Evolutionary conservation across 2,888 invertebrate genomes (phyloP).

Genomic region (Ormyrus pomaceus): DNA sequence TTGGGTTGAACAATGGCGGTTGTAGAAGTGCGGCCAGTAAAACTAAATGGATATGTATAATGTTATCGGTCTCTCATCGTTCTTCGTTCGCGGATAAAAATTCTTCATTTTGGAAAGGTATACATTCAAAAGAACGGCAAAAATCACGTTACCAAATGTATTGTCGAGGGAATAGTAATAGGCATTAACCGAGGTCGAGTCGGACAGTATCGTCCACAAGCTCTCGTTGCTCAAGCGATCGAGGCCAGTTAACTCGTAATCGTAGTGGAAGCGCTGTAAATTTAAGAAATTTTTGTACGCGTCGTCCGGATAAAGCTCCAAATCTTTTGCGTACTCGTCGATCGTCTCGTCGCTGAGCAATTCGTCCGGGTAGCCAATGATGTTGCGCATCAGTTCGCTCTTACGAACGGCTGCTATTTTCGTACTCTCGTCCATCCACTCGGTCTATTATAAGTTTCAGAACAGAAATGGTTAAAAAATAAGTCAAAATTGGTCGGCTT

Average conservation of each 20-base stretch:
- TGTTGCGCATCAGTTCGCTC: conserved; percentile 15
- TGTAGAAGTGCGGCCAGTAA: conserved; percentile 95
- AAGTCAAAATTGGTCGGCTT: not conserved
- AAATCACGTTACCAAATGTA: conserved; percentile 22
- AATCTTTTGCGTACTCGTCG: not conserved
- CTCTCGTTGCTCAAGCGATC: not conserved
- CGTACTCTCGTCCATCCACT: conserved; percentile 17
- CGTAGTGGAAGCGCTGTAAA: conserved; percentile 25
- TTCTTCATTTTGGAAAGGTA: too few relatives aligned
- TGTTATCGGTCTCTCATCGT: too few relatives aligned
- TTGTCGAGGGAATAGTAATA: conserved; percentile 1
- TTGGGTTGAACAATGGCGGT: conserved; percentile 91
- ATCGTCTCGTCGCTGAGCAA: conserved; percentile 13
- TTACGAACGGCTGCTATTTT: conserved; percentile 25
- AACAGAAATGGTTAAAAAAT: not conserved
- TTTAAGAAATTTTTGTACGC: conserved; percentile 8
- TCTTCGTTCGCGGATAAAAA: too few relatives aligned
- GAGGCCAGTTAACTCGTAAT: not conserved
- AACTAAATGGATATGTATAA: not conserved
- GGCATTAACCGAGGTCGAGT: conserved; percentile 15
- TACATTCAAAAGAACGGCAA: not conserved
- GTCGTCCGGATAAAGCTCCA: not conserved
- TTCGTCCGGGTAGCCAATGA: conserved; percentile 38
- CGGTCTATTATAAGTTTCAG: not conserved
- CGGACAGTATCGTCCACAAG: conserved; percentile 13